These are phyloP conservation scores for Mesoligia furuncula DNA, from an alignment of 2,888 invertebrate genomes.

Conservation along the genomic window DNA sequence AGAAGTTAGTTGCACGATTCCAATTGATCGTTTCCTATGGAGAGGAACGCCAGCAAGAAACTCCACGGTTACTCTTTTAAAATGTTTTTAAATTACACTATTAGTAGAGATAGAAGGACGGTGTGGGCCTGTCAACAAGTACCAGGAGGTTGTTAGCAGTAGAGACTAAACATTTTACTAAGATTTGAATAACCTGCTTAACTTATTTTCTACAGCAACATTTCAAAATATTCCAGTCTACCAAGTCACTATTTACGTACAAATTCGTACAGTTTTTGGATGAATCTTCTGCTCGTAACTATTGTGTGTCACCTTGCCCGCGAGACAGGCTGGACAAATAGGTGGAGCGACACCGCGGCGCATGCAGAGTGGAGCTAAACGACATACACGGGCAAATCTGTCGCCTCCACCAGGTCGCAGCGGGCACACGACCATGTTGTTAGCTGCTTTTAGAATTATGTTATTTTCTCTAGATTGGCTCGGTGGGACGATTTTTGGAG, in stretches of 20 bases:
- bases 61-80: too few relatives aligned
- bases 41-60: too few relatives aligned
- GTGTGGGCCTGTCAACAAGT: too few relatives aligned
- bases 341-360: slow-evolving; percentile 33
- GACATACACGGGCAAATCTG: slow-evolving; percentile 16
- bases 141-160: too few relatives aligned
- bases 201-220: too few relatives aligned
- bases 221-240: not conserved
- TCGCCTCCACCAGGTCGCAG: slow-evolving; percentile 9
- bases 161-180: too few relatives aligned
- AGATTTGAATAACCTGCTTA: not conserved
- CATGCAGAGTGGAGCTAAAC: slow-evolving; percentile 39
- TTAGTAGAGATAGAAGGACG: not conserved
- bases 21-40: too few relatives aligned
- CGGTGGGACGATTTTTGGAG: not conserved
- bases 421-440: not conserved
- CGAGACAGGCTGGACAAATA: slow-evolving; percentile 46
- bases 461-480: not conserved
- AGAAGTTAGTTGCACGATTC: not conserved
- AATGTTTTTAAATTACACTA: not conserved
- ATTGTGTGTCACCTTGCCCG: not conserved
- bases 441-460: not conserved
- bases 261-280: not conserved
- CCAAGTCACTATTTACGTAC: not conserved
- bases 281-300: slow-evolving; percentile 15